Evolutionary conservation across 2,797 vertebrate genomes (phyloP), one percentile per base, ranked within the genome.

Genomic region (Melanotaenia nigrans): DNA sequence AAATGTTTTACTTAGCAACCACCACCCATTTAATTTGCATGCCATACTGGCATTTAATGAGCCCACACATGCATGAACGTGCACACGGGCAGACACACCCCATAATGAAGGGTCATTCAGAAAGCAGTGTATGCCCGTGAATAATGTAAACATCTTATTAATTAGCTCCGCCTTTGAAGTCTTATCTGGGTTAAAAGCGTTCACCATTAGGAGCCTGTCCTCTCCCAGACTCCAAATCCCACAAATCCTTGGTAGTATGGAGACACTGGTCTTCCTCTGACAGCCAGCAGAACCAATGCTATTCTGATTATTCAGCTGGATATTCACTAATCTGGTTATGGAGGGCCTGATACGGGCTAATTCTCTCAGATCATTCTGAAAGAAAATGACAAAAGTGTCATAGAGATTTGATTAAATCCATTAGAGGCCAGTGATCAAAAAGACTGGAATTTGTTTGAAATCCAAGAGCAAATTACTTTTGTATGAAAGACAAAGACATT

Each of bases 121-220:
- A 92, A 85, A 90, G 87, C 85, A 64, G 81, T 11, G 60, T 89
- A 81, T 77, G 87, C 89, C 88, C 85, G 75, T 92, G 91, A 86
- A 90, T 92, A 92, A 94, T 93, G 91, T 93, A 92, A 94, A 94
- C 92, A 91, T 90, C 89, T 91, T 91, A 94, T 93, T 93, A 94
- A 94, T 94, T 92, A 93, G 90, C 81, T 83, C 77, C 45, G 89
- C 84, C 90, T 95, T 90, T 93, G 89, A 93, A 93, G 92, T 89
- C 90, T 93, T 94, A 94, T 94, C 93, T 78, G 73, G 79, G 75
- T 84, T 35, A 75, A 85, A 89, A 85, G 88, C 82, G 77, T 90
- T 89, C 78, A 78, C 82, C 85, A 90, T 85, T 82, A 89, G 86
- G 85, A 92, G 79, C 77, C 74, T 83, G 78, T 71, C 70, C 76